Base-by-base conservation (phyloP, 2,113 vertebrate species). In the Myodes glareolus region DNA sequence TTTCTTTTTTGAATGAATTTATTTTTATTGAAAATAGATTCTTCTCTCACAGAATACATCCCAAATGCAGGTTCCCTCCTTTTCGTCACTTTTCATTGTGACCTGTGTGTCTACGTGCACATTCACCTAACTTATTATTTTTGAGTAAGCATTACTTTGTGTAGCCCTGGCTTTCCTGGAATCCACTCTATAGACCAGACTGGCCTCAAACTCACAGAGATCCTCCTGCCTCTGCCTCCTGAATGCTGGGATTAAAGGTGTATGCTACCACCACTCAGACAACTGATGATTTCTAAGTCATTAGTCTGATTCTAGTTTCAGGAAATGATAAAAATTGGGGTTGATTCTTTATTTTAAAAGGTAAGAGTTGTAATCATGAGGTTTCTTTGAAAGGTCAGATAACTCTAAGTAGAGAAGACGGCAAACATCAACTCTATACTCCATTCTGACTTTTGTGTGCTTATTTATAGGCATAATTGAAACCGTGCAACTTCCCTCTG, bases 381-480 rank as follows among this genome's bases (percentile, higher is more conserved):
- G 73, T 63, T 39, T 78, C 63, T 19, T 92, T 89, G 42, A 73
- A 91, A 65, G 82, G 23, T 17, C 58, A 70, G 52, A 50, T 90
- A 39, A 78, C 16, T 39, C 9, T 65, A 14, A 42, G 19, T 76
- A 70, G 58, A 76, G 36, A 75, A 75, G 17, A 82, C 72, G 50
- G 11, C 19, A 80, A 9, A 93, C 70, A 75, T 76, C 7, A 39
- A 77, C 27, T 90, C 33, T 33, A 16, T 21, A 16, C 61, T 87
- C 10, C 70, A 75, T 58, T 90, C 1, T 31, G 78, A 47, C 55
- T 75, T 93, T 91, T 61, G 25, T 42, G 5, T 85, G 14, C 76
- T 77, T 73, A 90, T 67, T 78, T 68, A 82, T 88, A 17, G 73
- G 45, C 86, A 31, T 50, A 89, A 70, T 45, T 92, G 27, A 97